These are phyloP conservation scores for Paralichthys olivaceus DNA, from an alignment of 2,113 vertebrate species.

Conservation along the genomic window DNA sequence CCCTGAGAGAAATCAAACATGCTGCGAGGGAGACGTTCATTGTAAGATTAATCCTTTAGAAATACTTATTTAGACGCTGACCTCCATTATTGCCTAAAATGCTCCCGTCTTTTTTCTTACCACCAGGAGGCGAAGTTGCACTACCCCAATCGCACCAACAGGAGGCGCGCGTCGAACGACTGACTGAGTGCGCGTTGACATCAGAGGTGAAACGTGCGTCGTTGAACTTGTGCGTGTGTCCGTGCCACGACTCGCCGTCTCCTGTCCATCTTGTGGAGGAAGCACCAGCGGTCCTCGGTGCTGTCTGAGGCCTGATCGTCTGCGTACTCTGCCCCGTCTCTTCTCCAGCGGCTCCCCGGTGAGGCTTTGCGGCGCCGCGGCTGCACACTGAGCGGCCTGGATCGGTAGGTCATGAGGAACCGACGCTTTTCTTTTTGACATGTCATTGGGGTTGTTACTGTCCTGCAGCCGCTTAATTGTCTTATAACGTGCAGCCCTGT, in stretches of 20 bases:
- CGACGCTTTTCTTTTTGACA: slow-evolving; percentile 53
- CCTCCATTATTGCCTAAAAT: background rate
- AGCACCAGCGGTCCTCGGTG: slow-evolving; percentile 54
- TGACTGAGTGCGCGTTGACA: slow-evolving; percentile 80
- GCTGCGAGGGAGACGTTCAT: background rate
- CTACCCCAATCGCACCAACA: slow-evolving; percentile 15
- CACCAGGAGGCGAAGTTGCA: slow-evolving; percentile 56
- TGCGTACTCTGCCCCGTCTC: slow-evolving; percentile 44
- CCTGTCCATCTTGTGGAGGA: slow-evolving; percentile 83
- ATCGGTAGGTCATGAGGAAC: slow-evolving; percentile 67
- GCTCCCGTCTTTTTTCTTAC: slow-evolving; percentile 6
- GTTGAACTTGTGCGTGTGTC: slow-evolving; percentile 76
- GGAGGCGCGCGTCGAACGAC: slow-evolving; percentile 55
- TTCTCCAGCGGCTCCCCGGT: slow-evolving; percentile 54
- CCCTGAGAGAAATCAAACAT: background rate
- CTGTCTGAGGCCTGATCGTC: slow-evolving; percentile 60
- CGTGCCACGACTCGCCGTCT: slow-evolving; percentile 83
- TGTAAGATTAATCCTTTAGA: too few species aligned
- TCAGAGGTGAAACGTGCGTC: slow-evolving; percentile 80
- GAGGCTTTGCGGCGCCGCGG: slow-evolving; percentile 65
- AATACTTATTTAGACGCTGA: background rate
- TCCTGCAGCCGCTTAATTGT: slow-evolving; percentile 42
- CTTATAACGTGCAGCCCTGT: slow-evolving; percentile 21
- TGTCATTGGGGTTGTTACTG: slow-evolving; percentile 48
- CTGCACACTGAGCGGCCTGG: slow-evolving; percentile 67